Conservation (phyloP, 2,113 vertebrate species). For the Atractosteus spatula region DNA sequence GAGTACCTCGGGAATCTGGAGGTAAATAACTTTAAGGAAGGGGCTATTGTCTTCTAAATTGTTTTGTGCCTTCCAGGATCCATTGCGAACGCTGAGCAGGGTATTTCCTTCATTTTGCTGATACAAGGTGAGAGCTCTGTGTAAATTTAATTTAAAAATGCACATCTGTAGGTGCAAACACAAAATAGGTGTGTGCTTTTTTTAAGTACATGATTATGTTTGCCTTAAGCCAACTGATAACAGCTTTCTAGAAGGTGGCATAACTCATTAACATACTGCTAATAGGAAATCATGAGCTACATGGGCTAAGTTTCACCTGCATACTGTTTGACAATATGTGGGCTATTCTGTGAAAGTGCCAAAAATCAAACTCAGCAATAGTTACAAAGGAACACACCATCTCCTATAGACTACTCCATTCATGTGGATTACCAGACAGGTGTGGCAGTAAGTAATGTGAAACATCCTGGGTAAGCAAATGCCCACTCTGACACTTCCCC, state of each 20-base stretch:
- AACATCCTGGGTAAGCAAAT: not conserved
- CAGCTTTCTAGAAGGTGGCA: no score
- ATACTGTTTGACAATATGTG: not conserved
- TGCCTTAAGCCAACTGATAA: no score
- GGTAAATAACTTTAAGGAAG: constrained; percentile 41
- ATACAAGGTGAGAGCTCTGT: no score
- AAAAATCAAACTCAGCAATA: not conserved
- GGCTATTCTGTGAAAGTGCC: not conserved
- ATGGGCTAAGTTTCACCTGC: no score
- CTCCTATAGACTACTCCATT: not conserved
- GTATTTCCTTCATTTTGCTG: not conserved
- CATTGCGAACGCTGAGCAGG: not conserved
- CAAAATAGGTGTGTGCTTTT: no score
- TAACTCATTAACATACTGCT: no score
- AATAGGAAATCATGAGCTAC: no score
- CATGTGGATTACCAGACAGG: not conserved
- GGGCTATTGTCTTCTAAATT: constrained; percentile 45
- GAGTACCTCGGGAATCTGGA: constrained; percentile 29
- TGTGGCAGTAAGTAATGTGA: not conserved
- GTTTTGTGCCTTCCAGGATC: constrained; percentile 29
- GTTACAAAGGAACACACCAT: not conserved
- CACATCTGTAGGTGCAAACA: no score
- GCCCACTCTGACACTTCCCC: not conserved
- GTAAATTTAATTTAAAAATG: no score
- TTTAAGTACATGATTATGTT: no score